phyloP scores from a whole-genome alignment of 2,888 invertebrate genomes.

The Adineta ricciae region DNA sequence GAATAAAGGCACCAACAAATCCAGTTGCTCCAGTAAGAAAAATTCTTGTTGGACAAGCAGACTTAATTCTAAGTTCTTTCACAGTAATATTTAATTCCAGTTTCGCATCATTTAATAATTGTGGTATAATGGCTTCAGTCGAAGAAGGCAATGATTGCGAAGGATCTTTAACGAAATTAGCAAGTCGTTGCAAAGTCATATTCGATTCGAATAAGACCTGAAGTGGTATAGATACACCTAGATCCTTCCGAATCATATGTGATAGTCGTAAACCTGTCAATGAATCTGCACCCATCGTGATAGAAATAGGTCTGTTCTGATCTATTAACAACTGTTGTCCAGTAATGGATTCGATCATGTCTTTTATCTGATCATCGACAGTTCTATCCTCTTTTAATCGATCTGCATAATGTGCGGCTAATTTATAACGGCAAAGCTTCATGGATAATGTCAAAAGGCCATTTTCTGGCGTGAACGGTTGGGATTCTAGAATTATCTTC shows the following conservation, averaged over 20 bases:
- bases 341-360: conserved; percentile 37
- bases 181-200: not conserved
- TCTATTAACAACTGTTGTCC: not conserved
- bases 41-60: not conserved
- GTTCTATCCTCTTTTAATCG: conserved; percentile 16
- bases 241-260: not conserved
- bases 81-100: not conserved
- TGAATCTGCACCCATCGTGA: not conserved
- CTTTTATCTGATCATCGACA: not conserved
- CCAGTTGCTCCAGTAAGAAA: not conserved
- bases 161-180: not conserved
- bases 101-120: not conserved
- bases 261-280: not conserved
- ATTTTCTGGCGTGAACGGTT: not conserved
- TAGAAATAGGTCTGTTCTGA: not conserved
- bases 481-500: not conserved
- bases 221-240: not conserved
- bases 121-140: not conserved
- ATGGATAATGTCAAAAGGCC: not conserved
- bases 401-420: conserved; percentile 36
- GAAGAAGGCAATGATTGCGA: not conserved
- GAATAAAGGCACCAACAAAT: not conserved
- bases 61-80: not conserved
- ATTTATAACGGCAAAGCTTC: not conserved
- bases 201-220: not conserved